phyloP scores from a whole-genome alignment of 2,113 vertebrate genomes.

The Agelaius tricolor region DNA sequence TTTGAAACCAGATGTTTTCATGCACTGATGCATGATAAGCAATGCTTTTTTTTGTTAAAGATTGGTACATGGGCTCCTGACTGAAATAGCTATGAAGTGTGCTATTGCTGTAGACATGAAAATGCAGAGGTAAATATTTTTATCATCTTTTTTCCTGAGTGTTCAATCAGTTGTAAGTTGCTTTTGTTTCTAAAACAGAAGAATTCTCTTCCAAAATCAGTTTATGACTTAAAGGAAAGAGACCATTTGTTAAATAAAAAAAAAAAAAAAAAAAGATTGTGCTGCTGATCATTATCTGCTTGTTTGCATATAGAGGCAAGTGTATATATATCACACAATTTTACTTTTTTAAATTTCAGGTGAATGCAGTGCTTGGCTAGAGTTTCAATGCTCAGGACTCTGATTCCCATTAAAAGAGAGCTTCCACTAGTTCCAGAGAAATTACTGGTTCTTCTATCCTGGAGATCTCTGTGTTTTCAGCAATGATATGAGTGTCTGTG shows the following conservation, averaged over 20 bases:
- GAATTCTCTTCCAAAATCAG: not conserved
- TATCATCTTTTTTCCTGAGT: not conserved
- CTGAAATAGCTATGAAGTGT: not conserved
- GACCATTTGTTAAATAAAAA: not conserved
- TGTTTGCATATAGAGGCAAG: not conserved
- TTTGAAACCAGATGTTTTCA: not conserved
- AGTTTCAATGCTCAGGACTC: not conserved
- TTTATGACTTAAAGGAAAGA: not conserved
- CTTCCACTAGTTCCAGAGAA: not conserved
- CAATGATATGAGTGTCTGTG: not conserved
- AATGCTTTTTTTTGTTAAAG: not conserved
- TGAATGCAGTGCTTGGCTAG: not conserved
- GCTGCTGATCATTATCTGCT: not conserved
- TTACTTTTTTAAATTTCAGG: not conserved
- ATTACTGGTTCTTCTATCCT: not conserved
- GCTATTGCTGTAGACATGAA: not conserved
- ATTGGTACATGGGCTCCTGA: not conserved
- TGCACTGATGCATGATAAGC: not conserved
- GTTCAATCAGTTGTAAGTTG: not conserved
- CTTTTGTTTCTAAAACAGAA: not conserved
- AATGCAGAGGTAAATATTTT: not conserved
- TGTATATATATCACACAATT: not conserved
- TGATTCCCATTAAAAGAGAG: not conserved
- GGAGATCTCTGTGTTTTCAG: not conserved
- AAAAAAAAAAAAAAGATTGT: not conserved